Base-by-base conservation (phyloP, 2,888 invertebrate species). In the Xiphydria camelus region DNA sequence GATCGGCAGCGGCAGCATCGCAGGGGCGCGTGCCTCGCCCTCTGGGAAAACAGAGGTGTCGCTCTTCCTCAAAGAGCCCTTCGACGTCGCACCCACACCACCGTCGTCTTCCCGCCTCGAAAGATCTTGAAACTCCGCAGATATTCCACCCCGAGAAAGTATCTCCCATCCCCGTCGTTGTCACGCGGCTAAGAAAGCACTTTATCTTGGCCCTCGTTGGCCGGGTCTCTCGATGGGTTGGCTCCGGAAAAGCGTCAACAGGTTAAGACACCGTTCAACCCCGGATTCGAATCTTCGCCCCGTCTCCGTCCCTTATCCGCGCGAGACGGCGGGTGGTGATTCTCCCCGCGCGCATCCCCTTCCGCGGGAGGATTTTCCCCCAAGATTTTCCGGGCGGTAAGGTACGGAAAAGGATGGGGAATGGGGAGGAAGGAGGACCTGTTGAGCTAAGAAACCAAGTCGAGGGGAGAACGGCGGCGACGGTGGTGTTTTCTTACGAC, bases 21-120 rank as follows among this genome's bases (percentile, higher is more conserved):
- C n/a, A n/a, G n/a, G n/a, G n/a, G n/a, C n/a, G n/a, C n/a, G n/a
- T n/a, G n/a, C n/a, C n/a, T n/a, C n/a, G n/a, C 33, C 33, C 33
- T 33, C 33, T 33, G 33, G 57, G 57, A 61, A 66, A 62, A 68
- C 61, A 69, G 66, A 69, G 62, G 66, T 64, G 68, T 69, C 65
- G 57, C 60, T 66, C n/a, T n/a, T 64, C 58, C 63, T 62, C 58
- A 62, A 65, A 66, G 62, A 59, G 54, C 61, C 58, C 62, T 58
- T 47, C 26, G 26, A 25, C 46, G 41, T 34, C 45, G 33, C 34
- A 47, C 21, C 36, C 43, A 31, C 37, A 26, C 12, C 26, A 26
- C 5, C 26, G 49, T 46, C 52, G 52, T 53, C 57, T 56, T 57
- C 51, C 48, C 53, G 50, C 51, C 55, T 51, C 47, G 53, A 53